Evolutionary conservation across 2,797 vertebrate species (phyloP), one percentile per base, ranked within the genome.

Genomic region (Novumbra hubbsi): DNA sequence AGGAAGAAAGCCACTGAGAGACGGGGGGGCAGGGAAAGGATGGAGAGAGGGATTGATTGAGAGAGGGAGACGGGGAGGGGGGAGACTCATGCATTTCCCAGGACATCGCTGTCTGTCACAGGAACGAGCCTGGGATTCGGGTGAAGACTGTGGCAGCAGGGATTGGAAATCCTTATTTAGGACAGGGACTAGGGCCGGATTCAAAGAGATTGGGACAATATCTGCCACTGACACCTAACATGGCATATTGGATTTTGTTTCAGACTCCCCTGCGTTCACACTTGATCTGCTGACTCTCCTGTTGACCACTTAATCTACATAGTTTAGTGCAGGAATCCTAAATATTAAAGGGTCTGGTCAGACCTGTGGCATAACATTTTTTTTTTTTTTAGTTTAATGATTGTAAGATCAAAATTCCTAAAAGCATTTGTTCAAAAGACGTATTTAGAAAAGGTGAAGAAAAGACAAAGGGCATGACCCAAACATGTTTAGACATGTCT

Each of bases 61-160:
- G 32, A 38, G 34, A 34, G 66, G 38, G 19, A 68, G 76, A 81
- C 83, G 70, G 68, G 77, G 76, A 55, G 78, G 77, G 81, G 67
- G 63, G 73, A 77, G 71, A 49, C 79, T 82, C 81, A 84, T 80
- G 76, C 85, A 86, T 89, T 88, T 89, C 86, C 82, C 78, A 79
- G 68, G 82, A 78, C 72, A 72, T 79, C 74, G 28, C 86, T 81
- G 85, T 86, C 88, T 90, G 89, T 88, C 88, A 87, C 72, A 77
- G 72, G 72, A 66, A 76, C 64, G 38, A 86, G 73, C 71, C 73
- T 77, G 80, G 83, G 78, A 81, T 85, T 84, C 81, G 78, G 84
- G 81, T 84, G 80, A 75, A 81, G 78, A 82, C 81, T 82, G 86
- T 73, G 64, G 77, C 28, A 81, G 88, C 87, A 79, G 78, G 82